Evolutionary conservation across 2,888 invertebrate species (phyloP).

Genomic region (Cordilura impudica): DNA sequence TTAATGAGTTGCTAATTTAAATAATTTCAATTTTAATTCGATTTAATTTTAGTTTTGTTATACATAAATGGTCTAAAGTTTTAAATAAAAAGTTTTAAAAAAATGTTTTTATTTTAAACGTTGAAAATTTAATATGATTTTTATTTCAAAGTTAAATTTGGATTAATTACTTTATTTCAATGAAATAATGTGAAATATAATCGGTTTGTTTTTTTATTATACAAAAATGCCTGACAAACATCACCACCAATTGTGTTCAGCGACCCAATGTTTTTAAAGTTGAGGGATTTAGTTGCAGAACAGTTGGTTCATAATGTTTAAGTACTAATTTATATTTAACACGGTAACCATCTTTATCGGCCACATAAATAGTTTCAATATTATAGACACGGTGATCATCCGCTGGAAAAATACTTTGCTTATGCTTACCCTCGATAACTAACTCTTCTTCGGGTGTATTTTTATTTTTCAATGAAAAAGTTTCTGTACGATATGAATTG

Average conservation of each 20-base stretch:
- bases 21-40: too few relatives aligned
- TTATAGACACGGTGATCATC: constrained; percentile 16
- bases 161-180: too few relatives aligned
- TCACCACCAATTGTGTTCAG: not conserved
- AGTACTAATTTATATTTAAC: constrained; percentile 63
- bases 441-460: constrained; percentile 55
- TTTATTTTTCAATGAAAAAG: constrained; percentile 54
- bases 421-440: constrained; percentile 66
- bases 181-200: too few relatives aligned
- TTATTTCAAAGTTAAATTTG: too few relatives aligned
- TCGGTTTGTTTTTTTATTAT: too few relatives aligned
- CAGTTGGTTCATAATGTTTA: not conserved
- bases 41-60: too few relatives aligned
- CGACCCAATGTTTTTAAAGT: not conserved
- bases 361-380: constrained; percentile 64
- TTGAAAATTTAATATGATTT: too few relatives aligned
- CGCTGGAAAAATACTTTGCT: constrained; percentile 31
- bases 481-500: constrained; percentile 59
- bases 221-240: too few relatives aligned
- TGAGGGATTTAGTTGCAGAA: not conserved
- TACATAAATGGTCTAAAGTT: too few relatives aligned
- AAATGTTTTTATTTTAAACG: too few relatives aligned
- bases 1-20: too few relatives aligned
- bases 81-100: too few relatives aligned
- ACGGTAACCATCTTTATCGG: constrained; percentile 69